Base-by-base conservation (phyloP, 1,140 invertebrate species). In the Zaprionus camerounensis region DNA sequence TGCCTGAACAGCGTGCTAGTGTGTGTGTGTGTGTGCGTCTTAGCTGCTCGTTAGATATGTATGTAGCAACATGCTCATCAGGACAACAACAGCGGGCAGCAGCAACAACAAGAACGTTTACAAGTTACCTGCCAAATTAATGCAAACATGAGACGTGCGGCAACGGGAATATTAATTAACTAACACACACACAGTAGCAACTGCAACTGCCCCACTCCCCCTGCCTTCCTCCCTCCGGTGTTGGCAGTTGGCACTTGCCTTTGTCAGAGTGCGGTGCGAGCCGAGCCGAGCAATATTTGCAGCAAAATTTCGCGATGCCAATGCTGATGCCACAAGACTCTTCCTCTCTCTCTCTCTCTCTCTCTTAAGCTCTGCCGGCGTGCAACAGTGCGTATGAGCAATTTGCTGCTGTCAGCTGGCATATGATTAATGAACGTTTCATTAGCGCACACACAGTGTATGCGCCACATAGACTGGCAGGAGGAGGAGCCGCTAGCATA, bases 121-220 rank as follows among this genome's bases (percentile, higher is more conserved):
- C 85, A 90, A 90, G 86, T 90, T 91, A 90, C 86, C 85, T 90
- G 85, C 86, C 86, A 90, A 90, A 90, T 90, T 90, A 90, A 90
- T 90, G 85, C 85, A 91, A 90, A 90, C 85, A 90, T 85, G 85
- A 86, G 81, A 85, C 86, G 85, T 91, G 85, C 82, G 85, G 85
- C 85, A 90, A 64, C 41, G 80, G 73, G 85, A 90, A 90, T 90
- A 90, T 90, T 90, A 90, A 90, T 90, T 90, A 91, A 90, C 86
- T 91, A 86, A 85, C 81, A 81, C 73, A 74, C 75, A 28, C 6
- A 7, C 56, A 62, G 13, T 24, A 31, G 20, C 28, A 51, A 58
- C 41, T 66, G 26, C 57, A 67, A 31, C 53, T 44, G 34, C 5
- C 24, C 22, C 36, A 13, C 11, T 56, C 1, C 22, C 6, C 28